Percentiles rank a stretch among this genome's conserved stretches.
These are phyloP conservation scores for Eolophus roseicapilla DNA, from an alignment of 2,113 vertebrate genomes.

Conservation along the genomic window DNA sequence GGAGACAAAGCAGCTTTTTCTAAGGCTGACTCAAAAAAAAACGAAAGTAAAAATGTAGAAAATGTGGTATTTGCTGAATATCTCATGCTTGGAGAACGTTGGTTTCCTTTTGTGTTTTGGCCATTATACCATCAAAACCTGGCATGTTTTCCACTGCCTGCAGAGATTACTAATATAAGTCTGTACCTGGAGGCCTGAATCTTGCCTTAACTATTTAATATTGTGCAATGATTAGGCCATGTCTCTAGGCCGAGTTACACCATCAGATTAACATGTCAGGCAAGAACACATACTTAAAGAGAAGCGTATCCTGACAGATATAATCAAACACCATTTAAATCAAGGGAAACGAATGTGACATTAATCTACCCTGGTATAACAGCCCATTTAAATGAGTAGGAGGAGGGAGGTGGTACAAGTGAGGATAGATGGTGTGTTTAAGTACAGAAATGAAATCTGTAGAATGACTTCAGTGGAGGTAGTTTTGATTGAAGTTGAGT, in stretches of 20 bases:
- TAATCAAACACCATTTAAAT: conserved; percentile 62
- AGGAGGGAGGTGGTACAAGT: conserved; percentile 50
- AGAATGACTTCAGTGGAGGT: conserved; percentile 53
- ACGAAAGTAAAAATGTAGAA: neutral
- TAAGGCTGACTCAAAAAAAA: neutral
- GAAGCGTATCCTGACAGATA: conserved; percentile 55
- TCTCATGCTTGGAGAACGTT: neutral
- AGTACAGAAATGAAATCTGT: conserved; percentile 61
- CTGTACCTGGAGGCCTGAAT: conserved; percentile 26
- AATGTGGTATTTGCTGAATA: neutral
- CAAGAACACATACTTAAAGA: conserved; percentile 33
- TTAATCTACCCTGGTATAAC: conserved; percentile 59
- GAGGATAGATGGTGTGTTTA: conserved; percentile 62
- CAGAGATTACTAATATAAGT: neutral
- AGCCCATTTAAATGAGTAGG: conserved; percentile 64
- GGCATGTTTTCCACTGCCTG: neutral
- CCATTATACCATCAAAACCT: neutral
- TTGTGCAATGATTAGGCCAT: conserved; percentile 31
- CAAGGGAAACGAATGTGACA: conserved; percentile 36
- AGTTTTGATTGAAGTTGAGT: conserved; percentile 61
- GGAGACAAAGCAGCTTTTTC: neutral
- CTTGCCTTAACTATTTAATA: conserved; percentile 53
- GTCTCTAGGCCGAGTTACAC: conserved; percentile 57
- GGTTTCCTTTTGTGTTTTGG: neutral
- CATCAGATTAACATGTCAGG: conserved; percentile 59